These are phyloP conservation scores for Lepus timidus DNA, from an alignment of 2,113 vertebrate genomes.

Conservation along the genomic window DNA sequence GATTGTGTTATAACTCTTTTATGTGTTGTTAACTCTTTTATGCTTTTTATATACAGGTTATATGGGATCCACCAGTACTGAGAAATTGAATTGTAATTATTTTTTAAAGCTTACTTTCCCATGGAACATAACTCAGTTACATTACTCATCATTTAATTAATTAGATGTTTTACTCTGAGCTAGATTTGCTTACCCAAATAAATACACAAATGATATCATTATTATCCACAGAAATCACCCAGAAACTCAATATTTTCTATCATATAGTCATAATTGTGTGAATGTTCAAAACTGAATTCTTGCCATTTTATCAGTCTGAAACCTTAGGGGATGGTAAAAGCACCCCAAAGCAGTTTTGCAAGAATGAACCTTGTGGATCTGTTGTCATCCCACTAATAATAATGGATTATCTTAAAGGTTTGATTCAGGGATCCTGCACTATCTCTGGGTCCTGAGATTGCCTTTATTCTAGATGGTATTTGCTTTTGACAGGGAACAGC, in stretches of 20 bases:
- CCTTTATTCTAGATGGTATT: background rate
- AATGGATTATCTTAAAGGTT: background rate
- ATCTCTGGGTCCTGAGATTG: background rate
- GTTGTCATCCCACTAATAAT: background rate
- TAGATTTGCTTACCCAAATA: background rate
- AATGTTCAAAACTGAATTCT: slow-evolving; percentile 48
- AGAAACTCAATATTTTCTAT: background rate
- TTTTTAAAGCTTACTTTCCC: slow-evolving; percentile 42
- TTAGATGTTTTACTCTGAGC: background rate
- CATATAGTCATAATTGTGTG: background rate
- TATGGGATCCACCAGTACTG: background rate
- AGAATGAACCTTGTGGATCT: background rate
- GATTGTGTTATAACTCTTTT: no score
- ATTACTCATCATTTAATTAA: background rate
- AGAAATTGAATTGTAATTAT: background rate
- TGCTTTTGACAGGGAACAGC: background rate
- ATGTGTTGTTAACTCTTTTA: background rate
- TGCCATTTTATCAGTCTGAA: slow-evolving; percentile 5
- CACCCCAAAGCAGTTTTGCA: background rate
- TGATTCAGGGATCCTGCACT: background rate
- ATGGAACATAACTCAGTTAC: background rate
- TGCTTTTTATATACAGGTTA: background rate
- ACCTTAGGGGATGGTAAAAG: background rate
- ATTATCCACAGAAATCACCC: background rate
- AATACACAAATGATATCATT: background rate